These are phyloP conservation scores for Neotoma lepida DNA, from an alignment of 2,113 vertebrate species.

Conservation along the genomic window DNA sequence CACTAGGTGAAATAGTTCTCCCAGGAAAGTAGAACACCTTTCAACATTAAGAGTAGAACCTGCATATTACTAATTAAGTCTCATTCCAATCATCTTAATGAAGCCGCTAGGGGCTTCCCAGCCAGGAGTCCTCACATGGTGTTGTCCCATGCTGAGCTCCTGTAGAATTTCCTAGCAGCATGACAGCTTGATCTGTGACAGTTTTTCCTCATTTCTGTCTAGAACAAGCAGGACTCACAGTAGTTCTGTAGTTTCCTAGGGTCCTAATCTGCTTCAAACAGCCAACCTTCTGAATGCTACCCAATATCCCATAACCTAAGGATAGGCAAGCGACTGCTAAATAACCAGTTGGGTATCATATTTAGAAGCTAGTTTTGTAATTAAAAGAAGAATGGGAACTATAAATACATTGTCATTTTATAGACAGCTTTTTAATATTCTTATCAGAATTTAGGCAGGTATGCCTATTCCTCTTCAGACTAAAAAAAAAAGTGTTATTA, in stretches of 20 bases:
- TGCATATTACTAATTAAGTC: slow-evolving; percentile 67
- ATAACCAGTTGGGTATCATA: neutral
- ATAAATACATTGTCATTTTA: neutral
- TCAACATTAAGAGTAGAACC: slow-evolving; percentile 59
- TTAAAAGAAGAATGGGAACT: neutral
- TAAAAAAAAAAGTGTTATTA: neutral
- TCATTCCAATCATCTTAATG: slow-evolving; percentile 68
- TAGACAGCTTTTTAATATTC: neutral
- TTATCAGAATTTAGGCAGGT: neutral
- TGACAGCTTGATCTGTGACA: neutral
- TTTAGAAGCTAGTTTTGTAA: neutral
- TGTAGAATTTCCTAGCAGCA: neutral
- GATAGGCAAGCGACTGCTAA: neutral
- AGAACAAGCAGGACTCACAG: neutral
- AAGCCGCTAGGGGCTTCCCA: slow-evolving; percentile 37
- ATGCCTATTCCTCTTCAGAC: neutral
- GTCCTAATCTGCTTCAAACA: neutral
- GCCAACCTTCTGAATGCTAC: neutral
- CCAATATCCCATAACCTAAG: neutral
- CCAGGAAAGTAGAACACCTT: slow-evolving; percentile 53
- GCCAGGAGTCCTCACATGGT: neutral
- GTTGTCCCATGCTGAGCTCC: neutral
- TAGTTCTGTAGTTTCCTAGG: slow-evolving; percentile 1
- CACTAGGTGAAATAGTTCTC: slow-evolving; percentile 56
- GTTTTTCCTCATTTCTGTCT: slow-evolving; percentile 49